Evolutionary conservation across 2,888 invertebrate species (phyloP), one percentile per base, ranked within the genome.

Genomic region (Trichopoda pennipes): DNA sequence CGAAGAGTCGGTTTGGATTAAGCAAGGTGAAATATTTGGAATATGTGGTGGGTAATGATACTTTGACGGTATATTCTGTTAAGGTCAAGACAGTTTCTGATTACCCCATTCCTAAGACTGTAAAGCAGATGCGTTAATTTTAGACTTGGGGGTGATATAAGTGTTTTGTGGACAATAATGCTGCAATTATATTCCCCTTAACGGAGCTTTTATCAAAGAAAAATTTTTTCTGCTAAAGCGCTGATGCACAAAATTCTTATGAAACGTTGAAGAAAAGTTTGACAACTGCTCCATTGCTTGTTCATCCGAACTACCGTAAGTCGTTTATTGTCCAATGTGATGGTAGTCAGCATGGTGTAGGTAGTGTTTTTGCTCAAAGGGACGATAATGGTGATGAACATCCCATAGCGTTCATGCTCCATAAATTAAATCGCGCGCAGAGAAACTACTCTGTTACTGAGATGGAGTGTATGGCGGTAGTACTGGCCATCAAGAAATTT

Each of bases 71-170:
- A n/a, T 44, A 63, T 28, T 44, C 28, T 6, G 55, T 55, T 6
- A 63, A 74, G 35, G 64, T 56, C 8, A 55, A 10, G 19, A 28
- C 63, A 6, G 63, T 63, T 8, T 16, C 28, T 8, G 55, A 73
- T 1, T 73, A 44, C 23, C 63, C 68, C 3, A n/a, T 60, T 8
- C 66, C 75, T 8, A 58, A 35, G 19, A 35, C 66, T 28, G 47
- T 47, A 12, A 70, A 70, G 16, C 77, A 84, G 32, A 55, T 84
- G 1, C 38, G 75, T 0, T n/a, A 78, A 14, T 81, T 85, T 38
- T 85, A 9, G 82, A 82, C n/a, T 74, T 82, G 69, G 69, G 84
- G 85, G 2, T 85, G 82, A 78, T 84, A 81, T 44, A 28, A 83
- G 12, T 19, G 82, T 2, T 84, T 84, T 68, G 69, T 84, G 3